Percentiles rank a stretch among this genome's conserved stretches.
Conservation (phyloP, 2,797 vertebrate genomes). For the Neopelma chrysocephalum region DNA sequence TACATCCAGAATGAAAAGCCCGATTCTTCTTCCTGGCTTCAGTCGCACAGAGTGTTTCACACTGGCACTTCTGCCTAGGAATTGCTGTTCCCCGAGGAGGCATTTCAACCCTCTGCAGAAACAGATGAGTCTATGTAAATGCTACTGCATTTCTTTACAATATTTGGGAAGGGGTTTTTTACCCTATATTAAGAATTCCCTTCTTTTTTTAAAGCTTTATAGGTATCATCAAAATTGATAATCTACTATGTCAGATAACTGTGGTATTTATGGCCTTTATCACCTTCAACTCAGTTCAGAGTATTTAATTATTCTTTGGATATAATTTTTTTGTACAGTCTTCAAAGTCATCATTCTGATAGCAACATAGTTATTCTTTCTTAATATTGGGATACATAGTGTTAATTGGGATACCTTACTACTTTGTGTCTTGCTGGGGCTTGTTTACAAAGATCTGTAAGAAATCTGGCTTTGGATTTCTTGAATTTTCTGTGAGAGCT, state of each 20-base stretch:
- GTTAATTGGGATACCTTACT: neutral
- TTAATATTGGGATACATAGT: neutral
- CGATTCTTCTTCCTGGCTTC: neutral
- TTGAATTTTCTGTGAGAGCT: neutral
- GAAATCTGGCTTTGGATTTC: neutral
- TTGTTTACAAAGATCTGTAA: neutral
- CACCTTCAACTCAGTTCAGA: neutral
- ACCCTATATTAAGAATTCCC: neutral
- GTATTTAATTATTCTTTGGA: neutral
- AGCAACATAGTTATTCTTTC: neutral
- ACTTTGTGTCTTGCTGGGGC: neutral
- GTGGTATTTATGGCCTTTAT: neutral
- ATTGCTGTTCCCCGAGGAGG: neutral
- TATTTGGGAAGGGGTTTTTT: neutral
- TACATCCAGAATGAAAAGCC: neutral
- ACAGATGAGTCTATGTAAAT: neutral
- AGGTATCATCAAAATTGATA: neutral
- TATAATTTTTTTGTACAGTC: neutral
- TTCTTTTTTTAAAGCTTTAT: neutral
- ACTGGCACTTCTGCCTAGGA: neutral
- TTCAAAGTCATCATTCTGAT: neutral
- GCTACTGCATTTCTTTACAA: neutral
- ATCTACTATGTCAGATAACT: neutral
- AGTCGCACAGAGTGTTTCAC: neutral
- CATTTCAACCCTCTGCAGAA: slow-evolving; percentile 7